Base-by-base conservation (phyloP, 2,797 vertebrate species). In the Urophycis tenuis region DNA sequence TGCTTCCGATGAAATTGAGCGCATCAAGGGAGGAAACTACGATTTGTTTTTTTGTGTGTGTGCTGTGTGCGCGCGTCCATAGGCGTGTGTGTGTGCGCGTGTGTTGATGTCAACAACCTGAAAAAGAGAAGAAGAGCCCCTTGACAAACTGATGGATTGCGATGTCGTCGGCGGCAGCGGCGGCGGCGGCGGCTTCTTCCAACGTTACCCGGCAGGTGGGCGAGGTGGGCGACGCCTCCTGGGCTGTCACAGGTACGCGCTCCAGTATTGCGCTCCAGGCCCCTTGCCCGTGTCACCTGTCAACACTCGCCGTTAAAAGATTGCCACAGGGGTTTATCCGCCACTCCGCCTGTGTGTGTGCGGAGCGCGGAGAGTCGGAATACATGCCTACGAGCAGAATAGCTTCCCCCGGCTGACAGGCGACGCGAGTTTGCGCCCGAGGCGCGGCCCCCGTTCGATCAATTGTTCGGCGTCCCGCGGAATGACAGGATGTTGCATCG, bases 211-310 rank as follows among this genome's bases (percentile, higher is more conserved):
- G 97, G 80, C 81, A 92, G 81, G 32, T 77, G 0, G 86, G 88
- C 35, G 95, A 97, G 84, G 88, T 93, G 70, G 93, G 95, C 2
- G 96, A 98, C 72, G 97, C 97, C 70, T 77, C 72, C 0, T 98
- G 96, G 96, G 96, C 95, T 8, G 92, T 94, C 67, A 92, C 93
- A 79, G 96, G 97, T 99, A 60, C 41, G 33, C n/a, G n/a, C n/a
- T n/a, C n/a, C n/a, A n/a, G n/a, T n/a, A 17, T 22, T 31, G 6
- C 9, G 15, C 25, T 70, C n/a, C 1, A 30, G 67, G n/a, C 32
- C 49, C 33, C n/a, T n/a, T 75, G 49, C 32, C 12, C 10, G 32
- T 41, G 41, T 49, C 41, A 49, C 49, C 6, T n/a, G 49, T 53
- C 49, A 53, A 53, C 49, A n/a, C 49, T 22, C 49, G 19, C 29